phyloP scores from a whole-genome alignment of 2,888 invertebrate species.

The Agriotes lineatus region DNA sequence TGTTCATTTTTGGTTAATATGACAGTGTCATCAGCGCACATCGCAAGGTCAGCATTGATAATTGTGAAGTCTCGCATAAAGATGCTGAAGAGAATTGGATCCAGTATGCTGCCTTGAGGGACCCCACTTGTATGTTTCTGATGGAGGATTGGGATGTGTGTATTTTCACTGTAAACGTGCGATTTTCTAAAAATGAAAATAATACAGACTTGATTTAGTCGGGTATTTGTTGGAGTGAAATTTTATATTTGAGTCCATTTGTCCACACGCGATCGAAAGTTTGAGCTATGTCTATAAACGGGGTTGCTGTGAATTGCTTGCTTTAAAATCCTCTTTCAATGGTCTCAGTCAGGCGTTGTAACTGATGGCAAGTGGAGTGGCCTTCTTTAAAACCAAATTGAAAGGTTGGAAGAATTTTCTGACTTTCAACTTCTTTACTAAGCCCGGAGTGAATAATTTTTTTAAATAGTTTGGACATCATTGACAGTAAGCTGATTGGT shows the following conservation, averaged over 20 bases:
- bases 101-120: constrained; percentile 46
- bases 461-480: neutral
- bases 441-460: neutral
- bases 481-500: no score
- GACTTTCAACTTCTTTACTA: neutral
- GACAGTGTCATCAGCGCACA: constrained; percentile 44
- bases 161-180: constrained; percentile 33
- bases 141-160: constrained; percentile 55
- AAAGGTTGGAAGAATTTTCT: neutral
- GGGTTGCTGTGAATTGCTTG: constrained; percentile 42
- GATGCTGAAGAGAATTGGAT: constrained; percentile 4
- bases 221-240: neutral
- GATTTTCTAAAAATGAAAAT: constrained; percentile 13
- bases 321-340: constrained; percentile 31
- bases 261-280: neutral
- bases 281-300: neutral
- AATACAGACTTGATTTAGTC: neutral
- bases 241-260: neutral
- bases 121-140: constrained; percentile 36
- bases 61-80: neutral
- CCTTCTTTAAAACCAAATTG: constrained; percentile 52
- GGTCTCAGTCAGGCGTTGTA: constrained; percentile 41
- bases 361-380: constrained; percentile 47
- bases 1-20: constrained; percentile 6
- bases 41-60: constrained; percentile 43